Conservation (phyloP, 1,140 invertebrate genomes). For the Zaprionus kolodkinae region DNA sequence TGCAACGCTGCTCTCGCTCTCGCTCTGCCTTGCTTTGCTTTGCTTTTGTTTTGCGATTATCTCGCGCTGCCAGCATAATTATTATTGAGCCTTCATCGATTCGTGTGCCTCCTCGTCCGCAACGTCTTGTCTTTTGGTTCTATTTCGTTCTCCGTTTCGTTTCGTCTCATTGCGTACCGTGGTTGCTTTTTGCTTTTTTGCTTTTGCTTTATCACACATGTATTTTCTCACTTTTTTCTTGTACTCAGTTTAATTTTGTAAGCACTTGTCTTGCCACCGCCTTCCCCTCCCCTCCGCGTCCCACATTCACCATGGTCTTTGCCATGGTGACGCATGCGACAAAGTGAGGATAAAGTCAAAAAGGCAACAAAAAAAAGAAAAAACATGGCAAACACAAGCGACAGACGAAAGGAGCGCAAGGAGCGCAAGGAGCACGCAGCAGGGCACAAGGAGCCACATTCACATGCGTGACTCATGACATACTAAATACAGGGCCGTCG, state of each 20-base stretch:
- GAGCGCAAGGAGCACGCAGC: slow-evolving; percentile 7
- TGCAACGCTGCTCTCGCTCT: neutral
- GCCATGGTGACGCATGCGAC: slow-evolving; percentile 69
- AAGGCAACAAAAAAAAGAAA: slow-evolving; percentile 31
- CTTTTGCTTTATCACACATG: slow-evolving; percentile 15
- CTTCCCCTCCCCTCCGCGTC: neutral
- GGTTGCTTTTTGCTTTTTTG: neutral
- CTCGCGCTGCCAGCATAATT: slow-evolving; percentile 65
- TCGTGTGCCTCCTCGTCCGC: slow-evolving; percentile 24
- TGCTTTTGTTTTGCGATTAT: slow-evolving; percentile 10
- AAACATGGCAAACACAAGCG: slow-evolving; percentile 19
- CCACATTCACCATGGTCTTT: slow-evolving; percentile 6
- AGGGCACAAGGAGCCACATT: slow-evolving; percentile 38
- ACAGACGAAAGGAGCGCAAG: neutral
- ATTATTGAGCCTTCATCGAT: slow-evolving; percentile 78
- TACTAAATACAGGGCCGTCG: slow-evolving; percentile 11
- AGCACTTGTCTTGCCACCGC: slow-evolving; percentile 26
- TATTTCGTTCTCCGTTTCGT: slow-evolving; percentile 1
- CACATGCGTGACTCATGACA: slow-evolving; percentile 73
- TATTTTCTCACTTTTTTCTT: slow-evolving; percentile 36
- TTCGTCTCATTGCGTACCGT: neutral
- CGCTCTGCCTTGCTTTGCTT: neutral
- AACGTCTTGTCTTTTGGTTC: neutral
- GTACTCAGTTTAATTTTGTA: slow-evolving; percentile 51
- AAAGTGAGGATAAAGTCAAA: slow-evolving; percentile 37